phyloP scores from a whole-genome alignment of 92 coral and sea anemone species.

The Paramuricea clavata region DNA sequence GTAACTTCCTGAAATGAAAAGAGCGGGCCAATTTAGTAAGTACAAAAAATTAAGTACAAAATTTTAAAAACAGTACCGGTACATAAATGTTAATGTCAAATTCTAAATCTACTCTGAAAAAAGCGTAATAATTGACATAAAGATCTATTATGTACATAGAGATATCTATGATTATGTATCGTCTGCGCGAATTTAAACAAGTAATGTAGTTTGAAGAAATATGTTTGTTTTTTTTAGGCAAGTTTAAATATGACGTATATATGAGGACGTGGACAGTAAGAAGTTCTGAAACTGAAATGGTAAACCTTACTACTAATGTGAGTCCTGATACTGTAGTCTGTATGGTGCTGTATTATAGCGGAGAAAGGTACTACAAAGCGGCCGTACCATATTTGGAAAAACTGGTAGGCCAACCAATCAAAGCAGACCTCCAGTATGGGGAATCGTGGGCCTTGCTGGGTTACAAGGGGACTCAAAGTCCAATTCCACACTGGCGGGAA shows the following conservation, averaged over 20 bases:
- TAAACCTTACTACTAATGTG: neutral
- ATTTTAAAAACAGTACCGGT: no score
- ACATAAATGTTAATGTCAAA: no score
- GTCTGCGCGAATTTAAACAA: no score
- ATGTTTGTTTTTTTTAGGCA: neutral
- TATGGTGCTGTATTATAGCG: constrained; percentile 24
- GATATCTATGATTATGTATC: no score
- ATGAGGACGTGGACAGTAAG: neutral
- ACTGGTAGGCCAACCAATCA: constrained; percentile 19
- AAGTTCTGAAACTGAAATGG: neutral
- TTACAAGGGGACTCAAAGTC: constrained; percentile 16
- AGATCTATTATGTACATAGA: no score
- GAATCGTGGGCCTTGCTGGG: constrained; percentile 40
- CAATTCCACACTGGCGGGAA: constrained; percentile 28
- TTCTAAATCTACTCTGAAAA: no score
- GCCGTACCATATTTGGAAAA: constrained; percentile 23
- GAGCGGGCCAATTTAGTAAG: no score
- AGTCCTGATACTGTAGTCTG: neutral
- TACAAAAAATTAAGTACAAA: no score
- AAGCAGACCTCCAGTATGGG: constrained; percentile 27
- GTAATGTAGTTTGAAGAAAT: no score
- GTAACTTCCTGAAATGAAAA: no score
- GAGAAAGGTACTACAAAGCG: constrained; percentile 15
- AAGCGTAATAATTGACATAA: no score
- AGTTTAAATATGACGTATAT: neutral